Evolutionary conservation across 2,797 vertebrate genomes (phyloP).

Genomic region (Clangula hyemalis): DNA sequence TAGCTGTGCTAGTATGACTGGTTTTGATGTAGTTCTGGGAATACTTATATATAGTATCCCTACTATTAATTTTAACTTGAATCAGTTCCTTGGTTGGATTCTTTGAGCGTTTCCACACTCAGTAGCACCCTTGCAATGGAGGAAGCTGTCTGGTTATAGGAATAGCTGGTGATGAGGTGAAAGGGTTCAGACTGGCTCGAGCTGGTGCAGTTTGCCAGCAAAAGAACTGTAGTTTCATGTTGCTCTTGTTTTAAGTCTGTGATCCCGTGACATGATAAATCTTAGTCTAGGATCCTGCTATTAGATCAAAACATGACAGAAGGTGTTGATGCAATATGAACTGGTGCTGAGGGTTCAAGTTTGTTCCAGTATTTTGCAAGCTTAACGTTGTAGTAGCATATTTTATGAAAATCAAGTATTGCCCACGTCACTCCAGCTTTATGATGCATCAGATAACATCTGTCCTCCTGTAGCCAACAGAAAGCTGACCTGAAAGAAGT

Average conservation of each 20-base stretch:
- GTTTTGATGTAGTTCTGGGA: neutral
- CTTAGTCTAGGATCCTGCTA: neutral
- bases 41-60: neutral
- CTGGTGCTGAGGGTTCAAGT: neutral
- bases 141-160: neutral
- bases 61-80: neutral
- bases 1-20: neutral
- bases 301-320: neutral
- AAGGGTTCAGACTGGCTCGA: neutral
- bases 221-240: neutral
- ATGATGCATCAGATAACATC: conserved; percentile 5
- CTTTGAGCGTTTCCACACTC: neutral
- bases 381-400: neutral
- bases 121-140: neutral
- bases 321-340: neutral
- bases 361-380: neutral
- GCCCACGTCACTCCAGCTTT: neutral
- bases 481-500: conserved; percentile 4
- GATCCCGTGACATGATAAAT: neutral
- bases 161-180: neutral
- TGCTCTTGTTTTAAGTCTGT: neutral
- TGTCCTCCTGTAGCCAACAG: neutral
- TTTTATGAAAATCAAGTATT: neutral
- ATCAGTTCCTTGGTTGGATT: neutral
- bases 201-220: neutral